These are phyloP conservation scores for Ptychoptera contaminata DNA, from an alignment of 2,888 invertebrate species.

Conservation along the genomic window DNA sequence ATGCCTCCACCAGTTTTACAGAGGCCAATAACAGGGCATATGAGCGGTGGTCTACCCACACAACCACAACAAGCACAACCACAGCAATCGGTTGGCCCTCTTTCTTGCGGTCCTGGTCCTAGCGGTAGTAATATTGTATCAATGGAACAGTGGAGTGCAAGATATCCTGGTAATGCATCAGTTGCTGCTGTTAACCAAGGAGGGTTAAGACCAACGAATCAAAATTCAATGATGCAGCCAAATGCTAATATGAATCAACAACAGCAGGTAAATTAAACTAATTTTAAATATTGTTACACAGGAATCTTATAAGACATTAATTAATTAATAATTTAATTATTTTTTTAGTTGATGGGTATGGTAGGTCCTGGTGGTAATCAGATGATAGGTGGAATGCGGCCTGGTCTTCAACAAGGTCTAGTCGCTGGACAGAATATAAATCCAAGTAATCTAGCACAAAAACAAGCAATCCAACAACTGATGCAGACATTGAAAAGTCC, in stretches of 20 bases:
- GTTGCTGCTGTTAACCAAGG: slow-evolving; percentile 16
- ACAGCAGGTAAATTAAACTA: slow-evolving; percentile 18
- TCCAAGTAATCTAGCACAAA: slow-evolving; percentile 29
- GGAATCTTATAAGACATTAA: background rate
- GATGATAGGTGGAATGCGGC: slow-evolving; percentile 14
- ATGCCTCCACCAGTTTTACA: slow-evolving; percentile 36
- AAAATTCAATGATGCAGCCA: slow-evolving; percentile 33
- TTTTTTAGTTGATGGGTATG: slow-evolving; percentile 25
- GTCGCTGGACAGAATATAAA: slow-evolving; percentile 25
- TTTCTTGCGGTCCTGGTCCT: slow-evolving; percentile 26
- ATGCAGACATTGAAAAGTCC: slow-evolving; percentile 83
- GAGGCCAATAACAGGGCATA: slow-evolving; percentile 22
- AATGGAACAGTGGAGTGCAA: slow-evolving; percentile 39
- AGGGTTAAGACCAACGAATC: slow-evolving; percentile 32
- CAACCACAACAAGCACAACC: slow-evolving; percentile 22
- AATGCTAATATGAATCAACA: slow-evolving; percentile 24
- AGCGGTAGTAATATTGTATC: slow-evolving; percentile 34
- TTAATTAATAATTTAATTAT: background rate
- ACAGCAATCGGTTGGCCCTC: slow-evolving; percentile 22
- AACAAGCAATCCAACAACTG: slow-evolving; percentile 65
- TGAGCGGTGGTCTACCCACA: slow-evolving; percentile 18
- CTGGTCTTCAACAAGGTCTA: slow-evolving; percentile 31
- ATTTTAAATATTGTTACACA: slow-evolving; percentile 8
- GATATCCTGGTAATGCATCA: slow-evolving; percentile 30
- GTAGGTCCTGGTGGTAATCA: slow-evolving; percentile 22